Conservation (phyloP, 2,113 vertebrate genomes). For the Balaeniceps rex region DNA sequence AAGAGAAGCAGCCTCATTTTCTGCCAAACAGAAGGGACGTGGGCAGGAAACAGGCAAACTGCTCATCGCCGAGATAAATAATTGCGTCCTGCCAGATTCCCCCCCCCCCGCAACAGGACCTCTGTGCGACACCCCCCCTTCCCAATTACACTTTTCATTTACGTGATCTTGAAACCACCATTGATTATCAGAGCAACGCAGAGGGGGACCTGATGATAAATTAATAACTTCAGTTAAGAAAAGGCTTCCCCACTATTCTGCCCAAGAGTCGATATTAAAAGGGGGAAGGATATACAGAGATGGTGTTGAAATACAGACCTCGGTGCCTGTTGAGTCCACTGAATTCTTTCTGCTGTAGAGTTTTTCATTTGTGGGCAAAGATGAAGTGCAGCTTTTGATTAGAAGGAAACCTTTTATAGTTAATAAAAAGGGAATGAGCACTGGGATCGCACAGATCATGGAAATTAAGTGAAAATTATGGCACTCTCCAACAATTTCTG, state of each 20-base stretch:
- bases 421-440: conserved; percentile 25
- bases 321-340: conserved; percentile 58
- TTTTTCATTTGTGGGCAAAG: conserved; percentile 57
- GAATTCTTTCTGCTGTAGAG: conserved; percentile 35
- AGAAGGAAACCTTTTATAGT: conserved; percentile 57
- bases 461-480: conserved; percentile 64
- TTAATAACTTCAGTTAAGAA: conserved; percentile 60
- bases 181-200: conserved; percentile 67
- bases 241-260: conserved; percentile 31
- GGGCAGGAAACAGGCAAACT: not conserved
- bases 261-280: not conserved
- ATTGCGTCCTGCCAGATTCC: conserved; percentile 56
- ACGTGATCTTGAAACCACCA: conserved; percentile 60
- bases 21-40: not conserved
- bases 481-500: conserved; percentile 47
- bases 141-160: conserved; percentile 70
- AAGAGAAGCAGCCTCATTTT: not conserved
- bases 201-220: conserved; percentile 61
- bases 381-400: conserved; percentile 62
- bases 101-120: conserved; percentile 42
- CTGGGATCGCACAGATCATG: conserved; percentile 47
- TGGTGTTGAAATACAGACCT: not conserved
- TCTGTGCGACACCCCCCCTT: not conserved
- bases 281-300: not conserved
- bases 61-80: conserved; percentile 50